Evolutionary conservation across 2,888 invertebrate genomes (phyloP), one percentile per base, ranked within the genome.

Genomic region (Sclerodermus sp.): DNA sequence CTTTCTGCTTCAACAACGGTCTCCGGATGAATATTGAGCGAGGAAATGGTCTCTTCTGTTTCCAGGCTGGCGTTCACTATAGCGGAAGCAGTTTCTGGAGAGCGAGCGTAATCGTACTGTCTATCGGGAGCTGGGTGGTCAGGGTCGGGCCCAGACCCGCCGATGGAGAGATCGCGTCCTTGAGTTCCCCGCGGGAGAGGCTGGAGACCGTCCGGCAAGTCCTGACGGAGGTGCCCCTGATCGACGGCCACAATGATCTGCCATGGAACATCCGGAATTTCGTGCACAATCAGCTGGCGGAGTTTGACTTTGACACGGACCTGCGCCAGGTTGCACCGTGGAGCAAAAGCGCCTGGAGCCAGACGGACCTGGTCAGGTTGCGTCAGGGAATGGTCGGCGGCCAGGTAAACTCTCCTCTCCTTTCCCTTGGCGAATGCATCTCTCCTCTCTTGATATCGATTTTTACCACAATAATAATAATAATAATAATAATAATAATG

Each of bases 251-350:
- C 78, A 84, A 93, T 79, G 92, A 93, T 76, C 82, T 92, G 69
- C 91, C 93, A 30, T 93, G 93, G 92, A 93, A 93, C 78, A 87
- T 93, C 57, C 82, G 92, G 55, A 91, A 91, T 78, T 92, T 92
- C 79, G 86, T 91, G 45, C 91, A 91, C 79, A 93, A 92, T 77
- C 84, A 85, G 70, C 82, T 86, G 71, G 82, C 84, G 51, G 83
- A 85, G 36, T 85, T 86, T 71, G 86, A 87, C 47, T 79, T 86
- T 67, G 82, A 84, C 69, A 85, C 85, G 71, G 86, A 89, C 70
- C 79, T 89, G 57, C 82, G 87, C 53, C 85, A 86, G 51, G 82
- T 88, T 70, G 83, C 84, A 36, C 89, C 88, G n/a, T 89, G 88
- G 88, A 86, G 87, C 40, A 85, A 85, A 56, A 87, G 86, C 71